Conservation (phyloP, 1,140 invertebrate genomes). For the Heliconius nattereri region DNA sequence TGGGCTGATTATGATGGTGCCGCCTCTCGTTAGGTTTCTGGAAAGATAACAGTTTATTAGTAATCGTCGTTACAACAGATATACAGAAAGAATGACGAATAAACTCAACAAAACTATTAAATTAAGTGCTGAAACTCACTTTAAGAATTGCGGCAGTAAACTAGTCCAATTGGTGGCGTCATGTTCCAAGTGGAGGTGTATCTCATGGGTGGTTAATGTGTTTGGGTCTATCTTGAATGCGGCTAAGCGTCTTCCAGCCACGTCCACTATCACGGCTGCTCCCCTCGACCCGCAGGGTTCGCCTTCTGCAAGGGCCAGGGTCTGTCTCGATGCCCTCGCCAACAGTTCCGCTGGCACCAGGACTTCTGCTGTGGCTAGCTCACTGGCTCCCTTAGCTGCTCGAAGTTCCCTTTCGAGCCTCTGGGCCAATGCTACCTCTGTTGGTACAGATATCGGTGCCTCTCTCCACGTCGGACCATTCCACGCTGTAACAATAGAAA, state of each 20-base stretch:
- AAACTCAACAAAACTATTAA: neutral
- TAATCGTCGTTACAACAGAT: conserved; percentile 17
- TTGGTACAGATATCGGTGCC: conserved; percentile 69
- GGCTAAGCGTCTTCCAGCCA: conserved; percentile 85
- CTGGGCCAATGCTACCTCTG: conserved; percentile 82
- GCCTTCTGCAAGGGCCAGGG: conserved; percentile 89
- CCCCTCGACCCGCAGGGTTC: conserved; percentile 92
- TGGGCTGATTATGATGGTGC: conserved; percentile 91
- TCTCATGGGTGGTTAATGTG: conserved; percentile 92
- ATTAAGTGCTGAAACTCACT: conserved; percentile 83
- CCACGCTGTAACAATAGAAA: conserved; percentile 73
- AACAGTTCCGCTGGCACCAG: conserved; percentile 89
- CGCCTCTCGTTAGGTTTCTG: conserved; percentile 90
- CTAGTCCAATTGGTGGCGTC: conserved; percentile 91
- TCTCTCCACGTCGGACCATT: conserved; percentile 73
- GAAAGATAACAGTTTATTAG: conserved; percentile 60
- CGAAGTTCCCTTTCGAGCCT: conserved; percentile 88
- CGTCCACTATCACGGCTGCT: conserved; percentile 88
- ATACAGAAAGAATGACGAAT: neutral
- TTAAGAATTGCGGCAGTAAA: conserved; percentile 91
- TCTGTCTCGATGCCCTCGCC: conserved; percentile 87
- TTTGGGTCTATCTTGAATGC: conserved; percentile 90
- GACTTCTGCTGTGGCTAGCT: conserved; percentile 90
- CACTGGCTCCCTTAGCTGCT: conserved; percentile 87
- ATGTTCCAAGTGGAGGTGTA: conserved; percentile 91